Evolutionary conservation across 2,888 invertebrate species (phyloP).

Genomic region (Trypoxylon attenuatum): DNA sequence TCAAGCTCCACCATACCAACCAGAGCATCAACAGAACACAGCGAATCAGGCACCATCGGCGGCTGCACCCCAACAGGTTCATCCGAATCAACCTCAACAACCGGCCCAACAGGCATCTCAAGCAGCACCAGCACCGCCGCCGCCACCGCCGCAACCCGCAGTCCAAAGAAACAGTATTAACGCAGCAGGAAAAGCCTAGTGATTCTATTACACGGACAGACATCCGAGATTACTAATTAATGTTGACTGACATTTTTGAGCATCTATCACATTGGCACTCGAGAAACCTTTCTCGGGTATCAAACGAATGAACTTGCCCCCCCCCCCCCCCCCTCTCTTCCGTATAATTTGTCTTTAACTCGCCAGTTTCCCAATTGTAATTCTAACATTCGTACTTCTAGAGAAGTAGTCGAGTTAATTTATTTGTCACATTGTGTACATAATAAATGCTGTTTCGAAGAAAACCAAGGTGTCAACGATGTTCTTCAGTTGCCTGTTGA

Average conservation of each 20-base stretch:
- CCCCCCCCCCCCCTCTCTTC: too few relatives aligned
- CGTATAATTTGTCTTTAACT: too few relatives aligned
- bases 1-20: background rate
- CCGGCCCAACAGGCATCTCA: conserved; percentile 11
- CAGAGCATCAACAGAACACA: conserved; percentile 37
- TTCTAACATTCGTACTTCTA: background rate
- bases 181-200: background rate
- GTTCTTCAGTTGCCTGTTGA: background rate
- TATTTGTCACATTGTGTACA: conserved; percentile 28
- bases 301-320: too few relatives aligned
- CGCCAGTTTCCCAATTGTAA: too few relatives aligned
- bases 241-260: background rate
- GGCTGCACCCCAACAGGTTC: conserved; percentile 48
- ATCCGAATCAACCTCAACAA: conserved; percentile 20
- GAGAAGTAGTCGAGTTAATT: conserved; percentile 1
- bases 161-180: conserved; percentile 8
- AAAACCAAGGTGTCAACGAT: background rate
- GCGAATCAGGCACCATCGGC: conserved; percentile 39
- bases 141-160: conserved; percentile 3
- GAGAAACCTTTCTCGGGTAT: too few relatives aligned
- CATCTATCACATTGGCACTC: too few relatives aligned
- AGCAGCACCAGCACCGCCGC: conserved; percentile 27
- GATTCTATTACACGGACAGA: background rate
- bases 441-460: conserved; percentile 35
- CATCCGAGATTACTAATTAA: background rate